Evolutionary conservation across 2,797 vertebrate species (phyloP).

Genomic region (Megalops cyprinoides): DNA sequence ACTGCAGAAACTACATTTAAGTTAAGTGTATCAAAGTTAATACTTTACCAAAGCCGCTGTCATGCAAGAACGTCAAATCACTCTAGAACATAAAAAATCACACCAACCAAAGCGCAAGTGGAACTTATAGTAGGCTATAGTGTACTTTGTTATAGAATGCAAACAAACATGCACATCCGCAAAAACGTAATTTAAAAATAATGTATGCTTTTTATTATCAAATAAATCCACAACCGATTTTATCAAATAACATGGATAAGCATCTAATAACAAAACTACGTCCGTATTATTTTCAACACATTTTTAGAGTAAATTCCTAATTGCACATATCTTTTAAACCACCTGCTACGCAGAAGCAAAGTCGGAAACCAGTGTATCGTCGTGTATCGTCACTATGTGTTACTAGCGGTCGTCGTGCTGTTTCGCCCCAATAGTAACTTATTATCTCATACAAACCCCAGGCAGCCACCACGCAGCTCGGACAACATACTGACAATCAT

Average conservation of each 20-base stretch:
- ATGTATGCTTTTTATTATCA: too few species aligned
- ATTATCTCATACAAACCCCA: background rate
- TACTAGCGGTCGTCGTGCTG: background rate
- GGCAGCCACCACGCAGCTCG: background rate
- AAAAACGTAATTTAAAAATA: too few species aligned
- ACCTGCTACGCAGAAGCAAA: slow-evolving; percentile 1
- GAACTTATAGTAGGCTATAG: background rate
- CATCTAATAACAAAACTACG: too few species aligned
- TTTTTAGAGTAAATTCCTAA: background rate
- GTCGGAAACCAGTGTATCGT: too few species aligned
- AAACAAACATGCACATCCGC: background rate
- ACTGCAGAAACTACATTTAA: too few species aligned
- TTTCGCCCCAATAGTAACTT: background rate
- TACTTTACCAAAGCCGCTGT: too few species aligned
- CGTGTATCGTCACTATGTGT: too few species aligned
- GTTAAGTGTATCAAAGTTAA: too few species aligned
- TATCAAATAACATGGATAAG: too few species aligned
- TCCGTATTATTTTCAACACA: background rate
- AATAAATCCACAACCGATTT: too few species aligned
- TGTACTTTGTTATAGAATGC: background rate
- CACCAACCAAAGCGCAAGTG: background rate
- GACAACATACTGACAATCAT: background rate
- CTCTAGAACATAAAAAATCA: too few species aligned
- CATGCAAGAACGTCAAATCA: too few species aligned
- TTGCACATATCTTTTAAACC: background rate